These are phyloP conservation scores for Pteronura brasiliensis DNA, from an alignment of 2,113 vertebrate species.

Conservation along the genomic window DNA sequence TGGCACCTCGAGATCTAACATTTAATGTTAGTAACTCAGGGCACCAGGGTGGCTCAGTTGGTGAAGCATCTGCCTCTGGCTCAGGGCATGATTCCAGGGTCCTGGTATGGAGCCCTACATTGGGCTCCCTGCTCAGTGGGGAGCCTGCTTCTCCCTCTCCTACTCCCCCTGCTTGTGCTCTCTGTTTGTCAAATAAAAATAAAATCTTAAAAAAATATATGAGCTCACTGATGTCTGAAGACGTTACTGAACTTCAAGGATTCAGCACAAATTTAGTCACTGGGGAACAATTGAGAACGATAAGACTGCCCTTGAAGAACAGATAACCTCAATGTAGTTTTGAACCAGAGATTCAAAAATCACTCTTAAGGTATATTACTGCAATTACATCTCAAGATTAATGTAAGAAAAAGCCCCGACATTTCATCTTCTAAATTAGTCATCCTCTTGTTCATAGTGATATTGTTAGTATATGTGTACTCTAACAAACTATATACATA, in stretches of 20 bases:
- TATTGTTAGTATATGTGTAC: neutral
- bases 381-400: neutral
- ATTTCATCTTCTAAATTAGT: neutral
- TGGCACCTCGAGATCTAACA: neutral
- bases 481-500: neutral
- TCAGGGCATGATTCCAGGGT: too few species aligned
- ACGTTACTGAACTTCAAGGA: neutral
- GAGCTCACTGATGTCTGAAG: neutral
- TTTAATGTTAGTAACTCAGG: neutral
- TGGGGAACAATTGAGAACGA: neutral
- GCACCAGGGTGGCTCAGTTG: too few species aligned
- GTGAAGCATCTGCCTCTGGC: too few species aligned
- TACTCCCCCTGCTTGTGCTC: too few species aligned
- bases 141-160: too few species aligned
- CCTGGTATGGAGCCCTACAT: too few species aligned
- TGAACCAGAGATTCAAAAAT: neutral
- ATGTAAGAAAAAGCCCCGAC: neutral
- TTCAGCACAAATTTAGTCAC: neutral
- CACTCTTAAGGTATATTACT: neutral
- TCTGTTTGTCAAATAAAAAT: too few species aligned
- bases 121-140: too few species aligned
- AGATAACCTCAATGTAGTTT: accelerated
- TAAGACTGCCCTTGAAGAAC: neutral
- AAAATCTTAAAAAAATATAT: neutral
- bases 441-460: neutral